Conservation (phyloP, 2,797 vertebrate species). For the Danionella dracula region DNA sequence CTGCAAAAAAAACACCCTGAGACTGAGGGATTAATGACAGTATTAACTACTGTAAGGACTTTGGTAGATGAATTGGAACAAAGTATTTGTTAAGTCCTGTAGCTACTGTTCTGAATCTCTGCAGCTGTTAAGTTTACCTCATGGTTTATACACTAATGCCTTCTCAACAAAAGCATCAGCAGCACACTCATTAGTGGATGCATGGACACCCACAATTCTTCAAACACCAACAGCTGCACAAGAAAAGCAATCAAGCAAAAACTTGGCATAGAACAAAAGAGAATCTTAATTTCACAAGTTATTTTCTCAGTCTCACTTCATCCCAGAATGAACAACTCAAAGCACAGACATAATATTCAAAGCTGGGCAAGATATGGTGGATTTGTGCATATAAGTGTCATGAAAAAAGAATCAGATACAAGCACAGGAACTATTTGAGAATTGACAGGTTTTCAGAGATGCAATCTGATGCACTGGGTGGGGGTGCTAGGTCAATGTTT, state of each 20-base stretch:
- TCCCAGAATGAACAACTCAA: conserved; percentile 9
- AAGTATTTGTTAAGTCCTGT: background rate
- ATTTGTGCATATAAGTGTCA: background rate
- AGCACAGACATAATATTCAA: background rate
- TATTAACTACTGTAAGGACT: too few species aligned
- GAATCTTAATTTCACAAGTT: conserved; percentile 33
- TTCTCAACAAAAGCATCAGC: conserved; percentile 33
- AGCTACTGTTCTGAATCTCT: too few species aligned
- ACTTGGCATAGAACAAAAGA: conserved; percentile 20
- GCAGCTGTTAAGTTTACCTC: background rate
- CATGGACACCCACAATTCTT: background rate
- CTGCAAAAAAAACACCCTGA: too few species aligned
- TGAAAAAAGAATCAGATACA: too few species aligned
- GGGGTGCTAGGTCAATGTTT: too few species aligned
- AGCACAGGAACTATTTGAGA: too few species aligned
- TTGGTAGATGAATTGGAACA: too few species aligned
- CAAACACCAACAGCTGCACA: background rate
- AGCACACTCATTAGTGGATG: conserved; percentile 23
- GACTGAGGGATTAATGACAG: too few species aligned
- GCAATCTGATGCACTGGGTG: too few species aligned
- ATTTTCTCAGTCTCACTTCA: conserved; percentile 16
- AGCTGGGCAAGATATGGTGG: background rate
- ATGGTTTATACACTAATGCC: background rate
- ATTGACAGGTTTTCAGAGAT: too few species aligned
- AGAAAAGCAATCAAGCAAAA: conserved; percentile 29